Percentiles rank a stretch among this genome's conserved stretches.
Conservation (phyloP, 2,113 vertebrate genomes). For the Tyrannus savana region DNA sequence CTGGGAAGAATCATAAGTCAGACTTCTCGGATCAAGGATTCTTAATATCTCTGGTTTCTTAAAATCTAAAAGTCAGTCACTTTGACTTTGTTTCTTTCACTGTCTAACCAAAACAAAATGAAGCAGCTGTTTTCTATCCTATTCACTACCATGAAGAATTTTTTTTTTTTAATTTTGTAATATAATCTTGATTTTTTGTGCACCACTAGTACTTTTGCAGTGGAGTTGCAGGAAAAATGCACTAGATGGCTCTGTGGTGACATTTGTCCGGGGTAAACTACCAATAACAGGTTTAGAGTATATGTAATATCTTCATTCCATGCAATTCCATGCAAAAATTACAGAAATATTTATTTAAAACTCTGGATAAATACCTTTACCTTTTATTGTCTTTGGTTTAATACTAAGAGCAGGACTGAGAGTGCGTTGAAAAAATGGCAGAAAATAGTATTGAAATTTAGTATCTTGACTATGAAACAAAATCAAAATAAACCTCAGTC, state of each 20-base stretch:
- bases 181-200: neutral
- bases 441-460: neutral
- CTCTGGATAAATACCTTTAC: neutral
- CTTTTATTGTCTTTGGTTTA: neutral
- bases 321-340: slow-evolving; percentile 21
- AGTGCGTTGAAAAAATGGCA: neutral
- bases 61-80: neutral
- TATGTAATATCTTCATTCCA: neutral
- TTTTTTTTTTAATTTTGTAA: neutral
- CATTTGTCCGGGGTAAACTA: neutral
- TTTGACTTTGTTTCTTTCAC: neutral
- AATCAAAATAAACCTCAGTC: neutral
- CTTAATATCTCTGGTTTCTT: neutral
- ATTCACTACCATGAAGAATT: neutral
- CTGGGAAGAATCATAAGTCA: neutral
- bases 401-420: neutral
- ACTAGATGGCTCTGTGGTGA: slow-evolving; percentile 73
- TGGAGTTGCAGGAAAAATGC: slow-evolving; percentile 68
- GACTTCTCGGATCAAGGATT: neutral
- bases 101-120: neutral
- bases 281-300: neutral
- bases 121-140: neutral
- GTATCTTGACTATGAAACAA: neutral
- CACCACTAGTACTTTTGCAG: neutral
- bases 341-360: slow-evolving; percentile 24